These are phyloP conservation scores for Drosophila truncata DNA, from an alignment of 1,140 invertebrate genomes.

Conservation along the genomic window DNA sequence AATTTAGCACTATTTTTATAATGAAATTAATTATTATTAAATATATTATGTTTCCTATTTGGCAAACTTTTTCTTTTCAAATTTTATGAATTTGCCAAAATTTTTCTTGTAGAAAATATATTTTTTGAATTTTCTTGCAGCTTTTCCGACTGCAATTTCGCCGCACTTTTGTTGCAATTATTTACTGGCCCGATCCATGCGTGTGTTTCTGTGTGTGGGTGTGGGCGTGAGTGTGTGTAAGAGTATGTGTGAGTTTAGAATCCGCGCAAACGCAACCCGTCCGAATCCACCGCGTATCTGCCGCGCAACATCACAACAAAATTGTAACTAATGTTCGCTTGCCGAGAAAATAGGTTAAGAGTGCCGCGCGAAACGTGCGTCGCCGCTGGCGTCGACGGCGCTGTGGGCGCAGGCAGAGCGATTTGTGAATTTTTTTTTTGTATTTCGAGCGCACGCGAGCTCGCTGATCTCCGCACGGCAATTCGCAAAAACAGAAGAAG, in stretches of 20 bases:
- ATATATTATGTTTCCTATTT: not conserved
- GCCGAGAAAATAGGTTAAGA: constrained; percentile 84
- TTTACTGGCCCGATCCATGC: constrained; percentile 28
- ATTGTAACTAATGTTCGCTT: constrained; percentile 81
- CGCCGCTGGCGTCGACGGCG: constrained; percentile 42
- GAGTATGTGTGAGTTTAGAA: constrained; percentile 65
- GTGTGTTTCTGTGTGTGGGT: constrained; percentile 16
- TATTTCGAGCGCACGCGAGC: constrained; percentile 63
- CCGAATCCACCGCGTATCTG: constrained; percentile 81
- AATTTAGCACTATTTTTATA: constrained; percentile 56
- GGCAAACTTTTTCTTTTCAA: not conserved
- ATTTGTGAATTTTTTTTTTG: constrained; percentile 50
- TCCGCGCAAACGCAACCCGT: constrained; percentile 79
- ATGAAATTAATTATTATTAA: not conserved
- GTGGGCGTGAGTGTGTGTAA: constrained; percentile 37
- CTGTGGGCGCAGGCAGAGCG: constrained; percentile 34
- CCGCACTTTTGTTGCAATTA: constrained; percentile 30
- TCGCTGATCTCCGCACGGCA: constrained; percentile 73
- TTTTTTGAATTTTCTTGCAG: constrained; percentile 33
- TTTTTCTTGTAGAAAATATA: not conserved
- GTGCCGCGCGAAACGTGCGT: constrained; percentile 75
- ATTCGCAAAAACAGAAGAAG: constrained; percentile 69
- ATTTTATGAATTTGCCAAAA: not conserved
- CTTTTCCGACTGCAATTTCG: constrained; percentile 31
- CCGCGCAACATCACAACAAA: constrained; percentile 84